Evolutionary conservation across 2,113 vertebrate genomes (phyloP).

Genomic region (Urocitellus parryii): DNA sequence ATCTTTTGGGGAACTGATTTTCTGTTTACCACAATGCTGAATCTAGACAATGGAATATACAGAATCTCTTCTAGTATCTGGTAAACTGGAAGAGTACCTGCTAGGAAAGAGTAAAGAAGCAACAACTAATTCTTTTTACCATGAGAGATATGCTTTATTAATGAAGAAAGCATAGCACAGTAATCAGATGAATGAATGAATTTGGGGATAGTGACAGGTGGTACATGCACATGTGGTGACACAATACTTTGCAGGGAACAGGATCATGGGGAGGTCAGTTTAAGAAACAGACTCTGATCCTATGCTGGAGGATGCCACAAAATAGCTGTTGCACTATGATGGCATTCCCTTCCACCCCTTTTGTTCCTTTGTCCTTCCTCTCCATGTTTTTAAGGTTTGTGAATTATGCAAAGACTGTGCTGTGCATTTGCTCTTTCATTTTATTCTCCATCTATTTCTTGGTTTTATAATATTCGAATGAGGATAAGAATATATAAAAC

Average conservation of each 20-base stretch:
- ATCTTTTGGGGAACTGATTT: neutral
- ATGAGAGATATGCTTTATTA: neutral
- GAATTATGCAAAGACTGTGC: neutral
- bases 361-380: neutral
- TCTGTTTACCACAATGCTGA: neutral
- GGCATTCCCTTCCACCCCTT: neutral
- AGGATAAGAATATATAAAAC: conserved; percentile 66
- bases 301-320: neutral
- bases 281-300: neutral
- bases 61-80: neutral
- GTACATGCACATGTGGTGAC: neutral
- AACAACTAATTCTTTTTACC: neutral
- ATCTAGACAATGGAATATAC: neutral
- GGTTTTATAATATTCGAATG: conserved; percentile 67
- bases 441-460: conserved; percentile 60
- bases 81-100: neutral
- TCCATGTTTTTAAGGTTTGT: neutral
- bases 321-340: neutral
- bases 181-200: neutral
- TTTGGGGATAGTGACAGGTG: neutral
- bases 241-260: neutral
- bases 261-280: neutral
- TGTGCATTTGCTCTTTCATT: conserved; percentile 29
- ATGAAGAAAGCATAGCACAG: neutral
- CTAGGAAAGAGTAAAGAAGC: neutral